Conservation (phyloP, 2,888 invertebrate species). For the Drosophila picticornis region DNA sequence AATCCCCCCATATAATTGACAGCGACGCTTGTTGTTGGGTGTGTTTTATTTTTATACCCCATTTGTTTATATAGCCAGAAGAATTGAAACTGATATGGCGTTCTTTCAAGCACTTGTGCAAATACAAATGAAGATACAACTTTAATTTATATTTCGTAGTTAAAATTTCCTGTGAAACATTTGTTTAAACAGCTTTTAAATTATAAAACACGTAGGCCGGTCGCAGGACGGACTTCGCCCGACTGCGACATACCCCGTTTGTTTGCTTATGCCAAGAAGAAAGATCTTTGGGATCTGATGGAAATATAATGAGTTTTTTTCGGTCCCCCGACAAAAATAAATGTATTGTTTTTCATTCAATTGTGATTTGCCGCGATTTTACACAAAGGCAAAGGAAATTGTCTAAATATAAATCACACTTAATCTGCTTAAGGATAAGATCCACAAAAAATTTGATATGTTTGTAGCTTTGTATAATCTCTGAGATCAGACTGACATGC, state of each 20-base stretch:
- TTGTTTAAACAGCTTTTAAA: conserved; percentile 49
- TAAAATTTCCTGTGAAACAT: conserved; percentile 5
- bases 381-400: background rate
- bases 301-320: background rate
- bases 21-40: background rate
- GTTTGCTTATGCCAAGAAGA: background rate
- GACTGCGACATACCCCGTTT: background rate
- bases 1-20: conserved; percentile 14
- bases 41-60: background rate
- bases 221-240: background rate
- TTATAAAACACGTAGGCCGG: conserved; percentile 8
- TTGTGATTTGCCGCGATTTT: background rate
- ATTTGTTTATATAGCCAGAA: conserved; percentile 2
- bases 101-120: conserved; percentile 41
- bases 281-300: background rate
- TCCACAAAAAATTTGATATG: background rate
- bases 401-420: background rate
- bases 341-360: background rate
- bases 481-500: background rate
- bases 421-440: background rate
- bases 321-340: background rate
- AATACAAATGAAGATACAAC: conserved; percentile 32
- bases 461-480: background rate
- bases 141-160: conserved; percentile 7
- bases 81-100: conserved; percentile 29